Evolutionary conservation across 2,888 invertebrate genomes (phyloP).

Genomic region (Cinara cedri): DNA sequence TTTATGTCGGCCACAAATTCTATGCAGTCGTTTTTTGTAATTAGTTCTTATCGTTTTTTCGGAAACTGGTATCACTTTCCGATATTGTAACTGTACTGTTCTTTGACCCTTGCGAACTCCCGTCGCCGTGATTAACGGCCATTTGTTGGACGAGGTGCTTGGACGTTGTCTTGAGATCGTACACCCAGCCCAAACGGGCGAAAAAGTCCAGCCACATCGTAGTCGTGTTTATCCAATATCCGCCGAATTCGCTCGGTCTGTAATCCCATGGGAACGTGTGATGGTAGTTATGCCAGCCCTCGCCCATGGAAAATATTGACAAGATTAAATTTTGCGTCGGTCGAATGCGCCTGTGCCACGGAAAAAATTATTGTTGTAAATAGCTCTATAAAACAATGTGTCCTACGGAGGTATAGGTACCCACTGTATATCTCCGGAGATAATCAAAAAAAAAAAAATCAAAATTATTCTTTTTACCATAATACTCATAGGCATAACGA

Average conservation of each 20-base stretch:
- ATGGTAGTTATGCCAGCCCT: slow-evolving; percentile 69
- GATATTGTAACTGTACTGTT: too few relatives aligned
- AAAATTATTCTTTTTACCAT: too few relatives aligned
- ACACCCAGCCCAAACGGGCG: slow-evolving; percentile 71
- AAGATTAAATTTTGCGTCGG: slow-evolving; percentile 65
- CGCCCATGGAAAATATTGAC: slow-evolving; percentile 63
- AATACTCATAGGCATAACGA: too few relatives aligned
- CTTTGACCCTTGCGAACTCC: slow-evolving; percentile 61
- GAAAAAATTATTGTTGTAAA: too few relatives aligned
- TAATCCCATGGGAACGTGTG: slow-evolving; percentile 68
- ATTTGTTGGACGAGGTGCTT: slow-evolving; percentile 66
- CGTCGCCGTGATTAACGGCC: slow-evolving; percentile 68
- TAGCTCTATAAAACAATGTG: too few relatives aligned
- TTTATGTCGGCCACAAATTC: too few relatives aligned
- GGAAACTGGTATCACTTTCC: too few relatives aligned
- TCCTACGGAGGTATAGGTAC: too few relatives aligned
- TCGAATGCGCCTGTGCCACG: slow-evolving; percentile 66
- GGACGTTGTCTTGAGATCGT: slow-evolving; percentile 75
- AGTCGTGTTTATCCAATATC: slow-evolving; percentile 65
- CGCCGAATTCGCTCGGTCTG: slow-evolving; percentile 65
- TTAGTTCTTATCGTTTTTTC: too few relatives aligned
- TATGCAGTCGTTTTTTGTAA: too few relatives aligned
- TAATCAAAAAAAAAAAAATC: too few relatives aligned
- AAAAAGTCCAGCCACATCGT: slow-evolving; percentile 68
- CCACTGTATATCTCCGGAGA: too few relatives aligned